phyloP scores from a whole-genome alignment of 2,888 invertebrate species.

The Drosophila mimica region DNA sequence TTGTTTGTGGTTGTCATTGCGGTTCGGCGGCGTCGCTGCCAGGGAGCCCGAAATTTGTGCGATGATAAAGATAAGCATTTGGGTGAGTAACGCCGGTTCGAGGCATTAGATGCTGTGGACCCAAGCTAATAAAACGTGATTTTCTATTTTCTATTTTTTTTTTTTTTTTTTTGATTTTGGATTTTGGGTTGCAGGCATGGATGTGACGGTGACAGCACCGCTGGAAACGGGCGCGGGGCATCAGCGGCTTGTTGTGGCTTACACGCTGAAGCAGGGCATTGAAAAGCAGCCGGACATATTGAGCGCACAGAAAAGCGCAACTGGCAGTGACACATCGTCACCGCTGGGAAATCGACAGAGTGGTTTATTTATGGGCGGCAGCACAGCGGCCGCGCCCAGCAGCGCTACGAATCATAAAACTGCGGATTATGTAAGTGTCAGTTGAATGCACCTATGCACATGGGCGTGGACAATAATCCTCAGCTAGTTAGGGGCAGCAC shows the following conservation, averaged over 20 bases:
- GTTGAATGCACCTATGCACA: constrained; percentile 19
- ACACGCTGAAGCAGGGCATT: constrained; percentile 91
- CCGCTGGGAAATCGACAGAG: constrained; percentile 84
- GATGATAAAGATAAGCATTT: constrained; percentile 85
- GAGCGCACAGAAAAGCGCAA: constrained; percentile 90
- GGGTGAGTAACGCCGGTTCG: constrained; percentile 70
- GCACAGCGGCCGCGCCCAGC: constrained; percentile 65
- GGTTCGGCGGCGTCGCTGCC: constrained; percentile 87
- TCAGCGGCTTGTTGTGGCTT: constrained; percentile 93
- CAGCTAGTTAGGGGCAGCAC: neutral
- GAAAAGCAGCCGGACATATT: constrained; percentile 92
- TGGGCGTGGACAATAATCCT: constrained; percentile 1
- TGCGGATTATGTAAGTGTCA: constrained; percentile 83
- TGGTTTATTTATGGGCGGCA: constrained; percentile 80
- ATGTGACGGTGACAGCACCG: constrained; percentile 86
- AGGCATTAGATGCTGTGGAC: constrained; percentile 1
- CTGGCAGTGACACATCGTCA: constrained; percentile 82
- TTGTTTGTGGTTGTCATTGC: constrained; percentile 88
- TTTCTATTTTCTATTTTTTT: neutral
- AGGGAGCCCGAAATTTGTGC: constrained; percentile 86
- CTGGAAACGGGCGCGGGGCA: constrained; percentile 92
- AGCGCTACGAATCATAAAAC: constrained; percentile 70
- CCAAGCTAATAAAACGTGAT: constrained; percentile 7
- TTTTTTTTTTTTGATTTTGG: neutral
- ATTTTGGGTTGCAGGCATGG: constrained; percentile 82